These are phyloP conservation scores for Chironomus tepperi DNA, from an alignment of 1,140 invertebrate genomes.

Conservation along the genomic window DNA sequence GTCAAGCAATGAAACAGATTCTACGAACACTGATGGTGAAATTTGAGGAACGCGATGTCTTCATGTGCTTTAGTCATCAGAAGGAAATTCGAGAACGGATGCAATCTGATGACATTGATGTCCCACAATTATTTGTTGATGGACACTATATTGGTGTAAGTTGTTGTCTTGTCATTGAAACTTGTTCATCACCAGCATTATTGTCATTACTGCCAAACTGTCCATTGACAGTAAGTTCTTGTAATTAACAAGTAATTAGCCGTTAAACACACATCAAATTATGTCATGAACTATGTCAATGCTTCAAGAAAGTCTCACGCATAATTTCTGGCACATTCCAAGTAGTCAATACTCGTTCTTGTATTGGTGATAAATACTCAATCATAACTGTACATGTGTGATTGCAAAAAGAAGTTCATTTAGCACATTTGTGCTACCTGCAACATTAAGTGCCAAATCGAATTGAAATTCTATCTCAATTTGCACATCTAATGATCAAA, in stretches of 20 bases:
- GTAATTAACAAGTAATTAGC: background rate
- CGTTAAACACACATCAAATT: background rate
- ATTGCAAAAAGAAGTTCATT: too few species aligned
- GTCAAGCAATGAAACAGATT: constrained; percentile 84
- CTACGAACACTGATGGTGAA: constrained; percentile 85
- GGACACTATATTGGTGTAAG: constrained; percentile 85
- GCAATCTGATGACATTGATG: constrained; percentile 55
- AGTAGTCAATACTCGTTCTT: too few species aligned
- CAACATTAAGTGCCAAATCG: background rate
- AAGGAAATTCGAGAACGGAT: constrained; percentile 79
- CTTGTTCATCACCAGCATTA: background rate
- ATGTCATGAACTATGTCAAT: too few species aligned
- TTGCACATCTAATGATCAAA: too few species aligned
- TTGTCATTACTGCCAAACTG: background rate
- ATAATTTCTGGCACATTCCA: too few species aligned
- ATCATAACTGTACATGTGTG: too few species aligned
- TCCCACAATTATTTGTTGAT: constrained; percentile 91
- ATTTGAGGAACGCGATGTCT: constrained; percentile 87
- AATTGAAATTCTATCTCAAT: too few species aligned
- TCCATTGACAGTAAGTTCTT: background rate
- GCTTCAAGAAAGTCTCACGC: too few species aligned
- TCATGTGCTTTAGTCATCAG: constrained; percentile 83
- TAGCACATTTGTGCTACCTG: background rate
- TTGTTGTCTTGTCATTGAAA: constrained; percentile 31
- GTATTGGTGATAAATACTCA: too few species aligned